Percentiles rank a stretch among this genome's conserved stretches.
phyloP scores from a whole-genome alignment of 1,140 invertebrate genomes.

The Ceratina calcarata region DNA sequence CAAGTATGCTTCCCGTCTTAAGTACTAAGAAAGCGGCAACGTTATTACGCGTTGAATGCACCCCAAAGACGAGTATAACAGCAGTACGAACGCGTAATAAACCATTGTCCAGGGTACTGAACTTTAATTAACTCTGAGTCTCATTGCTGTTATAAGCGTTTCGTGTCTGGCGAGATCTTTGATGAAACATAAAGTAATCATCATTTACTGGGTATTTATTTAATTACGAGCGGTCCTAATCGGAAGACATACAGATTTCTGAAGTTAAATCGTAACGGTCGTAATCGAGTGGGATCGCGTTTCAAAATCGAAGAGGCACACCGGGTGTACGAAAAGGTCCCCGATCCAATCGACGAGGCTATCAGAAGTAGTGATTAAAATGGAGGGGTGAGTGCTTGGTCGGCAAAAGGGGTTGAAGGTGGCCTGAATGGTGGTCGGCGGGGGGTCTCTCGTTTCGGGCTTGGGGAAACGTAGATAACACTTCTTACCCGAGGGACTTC shows the following conservation, averaged over 20 bases:
- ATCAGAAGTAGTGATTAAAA: slow-evolving; percentile 75
- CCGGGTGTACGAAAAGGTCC: slow-evolving; percentile 58
- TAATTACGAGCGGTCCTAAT: not conserved
- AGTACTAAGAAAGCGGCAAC: slow-evolving; percentile 50
- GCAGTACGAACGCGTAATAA: slow-evolving; percentile 54
- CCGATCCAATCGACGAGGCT: slow-evolving; percentile 68
- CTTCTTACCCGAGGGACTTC: slow-evolving; percentile 72
- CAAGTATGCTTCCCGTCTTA: slow-evolving; percentile 22
- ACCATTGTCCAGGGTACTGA: slow-evolving; percentile 58
- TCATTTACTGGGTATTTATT: not conserved
- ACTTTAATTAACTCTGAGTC: slow-evolving; percentile 58
- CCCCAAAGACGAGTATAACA: slow-evolving; percentile 53
- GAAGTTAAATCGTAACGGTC: not conserved
- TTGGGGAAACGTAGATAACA: slow-evolving; percentile 74
- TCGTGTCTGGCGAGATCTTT: not conserved
- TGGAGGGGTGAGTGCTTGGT: slow-evolving; percentile 63
- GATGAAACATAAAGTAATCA: not conserved
- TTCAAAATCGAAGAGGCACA: slow-evolving; percentile 40
- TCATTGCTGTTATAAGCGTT: slow-evolving; percentile 16
- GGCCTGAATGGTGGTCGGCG: slow-evolving; percentile 58
- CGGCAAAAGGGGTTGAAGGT: slow-evolving; percentile 65
- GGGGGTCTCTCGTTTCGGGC: slow-evolving; percentile 68
- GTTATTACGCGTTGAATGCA: slow-evolving; percentile 54
- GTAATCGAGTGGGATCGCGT: not conserved
- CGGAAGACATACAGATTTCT: no score